Base-by-base conservation (phyloP, 2,797 vertebrate species). In the Chiroxiphia lanceolata region DNA sequence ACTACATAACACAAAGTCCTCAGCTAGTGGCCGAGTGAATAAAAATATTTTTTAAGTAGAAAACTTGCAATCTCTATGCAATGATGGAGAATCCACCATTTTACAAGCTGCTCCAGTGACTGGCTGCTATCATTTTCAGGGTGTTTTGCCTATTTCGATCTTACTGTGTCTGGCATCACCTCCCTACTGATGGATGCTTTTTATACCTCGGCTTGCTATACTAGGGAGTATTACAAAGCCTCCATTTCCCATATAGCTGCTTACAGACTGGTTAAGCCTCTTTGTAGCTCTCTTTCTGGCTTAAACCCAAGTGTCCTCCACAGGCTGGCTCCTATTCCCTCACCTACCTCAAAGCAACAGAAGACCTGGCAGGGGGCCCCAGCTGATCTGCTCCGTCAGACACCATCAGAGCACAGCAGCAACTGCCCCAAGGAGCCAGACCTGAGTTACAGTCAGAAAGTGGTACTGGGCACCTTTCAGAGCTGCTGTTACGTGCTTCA, bases 361-460 rank as follows among this genome's bases (percentile, higher is more conserved):
- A 27, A 70, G 19, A 16, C 5, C 2, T 8, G 27, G 13, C 40
- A 51, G 57, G 11, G 70, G 13, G 12, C 6, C 21, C 4, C 45
- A 78, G 40, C 4, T 4, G 3, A 48, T 20, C 42, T 48, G 45
- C 31, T 69, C 47, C 12, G 4, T 11, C 38, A 83, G 47, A 26
- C 34, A 45, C 10, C 29, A 9, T 11, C 2, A 2, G 45, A 48
- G 17, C 33, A 17, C 5, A 71, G 68, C 17, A 54, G 50, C 9
- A 2, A 18, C 65, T 81, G 20, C 13, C 38, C 20, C n/a, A 23
- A 42, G 25, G 40, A 68, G 5, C 9, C 70, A 80, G 17, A 57
- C 15, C 6, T 0, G 0, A 74, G 20, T 40, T 51, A n/a, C 21
- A 70, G 9, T 3, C 72, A 67, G 38, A 47, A 69, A 63, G 27